Evolutionary conservation across 2,888 invertebrate species (phyloP).

Genomic region (Erpobdella octoculata): DNA sequence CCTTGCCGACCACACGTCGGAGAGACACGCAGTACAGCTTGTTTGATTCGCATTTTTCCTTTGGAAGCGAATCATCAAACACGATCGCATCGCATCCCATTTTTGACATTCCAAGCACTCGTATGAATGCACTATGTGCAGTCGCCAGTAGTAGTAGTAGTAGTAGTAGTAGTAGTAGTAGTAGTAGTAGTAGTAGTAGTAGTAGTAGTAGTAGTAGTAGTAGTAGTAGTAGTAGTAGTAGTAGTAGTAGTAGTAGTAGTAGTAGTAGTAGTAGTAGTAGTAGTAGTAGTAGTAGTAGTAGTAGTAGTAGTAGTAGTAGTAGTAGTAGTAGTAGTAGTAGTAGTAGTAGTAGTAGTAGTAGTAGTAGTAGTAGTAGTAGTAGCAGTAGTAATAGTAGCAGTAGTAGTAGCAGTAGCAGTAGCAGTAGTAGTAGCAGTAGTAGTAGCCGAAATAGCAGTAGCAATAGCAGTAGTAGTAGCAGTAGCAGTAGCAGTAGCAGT

Average conservation of each 20-base stretch:
- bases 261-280: constrained; percentile 23
- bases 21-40: too few relatives aligned
- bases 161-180: background rate
- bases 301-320: constrained; percentile 20
- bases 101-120: too few relatives aligned
- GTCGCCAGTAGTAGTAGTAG: background rate
- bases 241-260: constrained; percentile 22
- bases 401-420: background rate
- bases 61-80: too few relatives aligned
- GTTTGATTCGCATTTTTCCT: too few relatives aligned
- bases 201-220: background rate
- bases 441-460: too few relatives aligned
- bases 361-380: too few relatives aligned
- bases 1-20: too few relatives aligned
- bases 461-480: background rate
- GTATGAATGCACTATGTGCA: background rate
- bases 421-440: background rate
- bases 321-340: constrained; percentile 22
- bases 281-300: constrained; percentile 13
- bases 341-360: constrained; percentile 5
- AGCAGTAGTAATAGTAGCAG: background rate
- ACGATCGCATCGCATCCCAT: too few relatives aligned
- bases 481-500: background rate
- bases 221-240: background rate
- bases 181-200: background rate